Evolutionary conservation across 1,140 invertebrate species (phyloP), one percentile per base, ranked within the genome.

Genomic region (Theocolax elegans): DNA sequence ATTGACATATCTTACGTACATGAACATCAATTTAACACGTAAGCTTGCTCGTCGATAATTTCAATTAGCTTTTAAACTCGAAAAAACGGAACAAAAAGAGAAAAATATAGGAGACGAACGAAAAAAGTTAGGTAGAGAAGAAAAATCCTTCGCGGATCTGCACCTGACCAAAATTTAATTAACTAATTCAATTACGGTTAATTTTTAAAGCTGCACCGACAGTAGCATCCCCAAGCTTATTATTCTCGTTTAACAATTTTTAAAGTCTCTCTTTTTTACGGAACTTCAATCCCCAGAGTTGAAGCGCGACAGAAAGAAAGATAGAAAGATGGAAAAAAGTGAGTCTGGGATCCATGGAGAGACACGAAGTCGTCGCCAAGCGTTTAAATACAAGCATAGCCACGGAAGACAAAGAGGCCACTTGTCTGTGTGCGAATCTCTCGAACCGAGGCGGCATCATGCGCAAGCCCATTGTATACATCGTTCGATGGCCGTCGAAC

Each of bases 241-340:
- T 69, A 76, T 72, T 74, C 73, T 71, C 71, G 74, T 75, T 72
- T 53, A 66, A 60, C 71, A 72, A 75, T 78, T 76, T 73, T 69
- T 53, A 72, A 63, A 46, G 42, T 29, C 40, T 27, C 59, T 31
- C 59, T 49, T 19, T 63, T 49, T 49, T 75, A 76, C 74, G 72
- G 72, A 69, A 71, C 75, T 76, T 72, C 29, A 17, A 3, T 44
- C 10, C 25, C 38, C 23, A 17, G n/a, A n/a, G n/a, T n/a, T n/a
- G n/a, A n/a, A n/a, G n/a, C n/a, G n/a, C n/a, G n/a, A n/a, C n/a
- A n/a, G n/a, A n/a, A n/a, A n/a, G n/a, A n/a, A n/a, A n/a, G n/a
- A n/a, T n/a, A n/a, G n/a, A n/a, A n/a, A n/a, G n/a, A n/a, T n/a
- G n/a, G n/a, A n/a, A n/a, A n/a, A n/a, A n/a, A n/a, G n/a, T n/a